Base-by-base conservation (phyloP, 2,113 vertebrate genomes). In the Proterorhinus semilunaris region DNA sequence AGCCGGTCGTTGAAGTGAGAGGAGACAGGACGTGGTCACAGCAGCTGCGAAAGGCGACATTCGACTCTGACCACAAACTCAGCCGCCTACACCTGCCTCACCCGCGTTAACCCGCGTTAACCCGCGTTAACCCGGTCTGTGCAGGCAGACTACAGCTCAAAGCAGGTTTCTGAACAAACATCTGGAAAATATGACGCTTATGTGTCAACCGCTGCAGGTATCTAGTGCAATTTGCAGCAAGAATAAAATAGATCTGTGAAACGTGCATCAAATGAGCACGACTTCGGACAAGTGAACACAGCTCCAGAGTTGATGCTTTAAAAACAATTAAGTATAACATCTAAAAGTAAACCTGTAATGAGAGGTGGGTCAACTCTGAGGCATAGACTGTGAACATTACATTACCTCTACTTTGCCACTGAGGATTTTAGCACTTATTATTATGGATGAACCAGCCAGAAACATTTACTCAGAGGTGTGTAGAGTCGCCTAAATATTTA, bases 11-110 rank as follows among this genome's bases (percentile, higher is more conserved):
- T 73, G 67, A 46, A n/a, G 69, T 62, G 16, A 9, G 49, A 78
- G 75, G 71, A 66, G 69, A 64, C 73, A 85, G 90, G 90, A 91
- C 84, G 90, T 90, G 90, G 90, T 89, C 66, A 8, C 75, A 51
- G 78, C 72, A 50, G 57, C 61, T 75, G 78, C 73, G 75, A 7
- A 53, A 50, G 4, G 2, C 57, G 68, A 66, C 65, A 69, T 72
- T 72, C 77, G 52, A 7, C 67, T 65, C 82, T 27, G 6, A 72
- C 87, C 86, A 10, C 88, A 80, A 68, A 52, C 73, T 71, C 57
- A 70, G 50, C 50, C 0, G 68, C 48, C n/a, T 8, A 61, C 88
- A 87, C 71, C 88, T 88, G 86, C 78, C 51, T 0, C 68, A 87
- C 71, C 87, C 87, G 87, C 76, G 48, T 0, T 65, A 63, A 87